Base-by-base conservation (phyloP, 2,888 invertebrate species). In the Orchestes rusci region DNA sequence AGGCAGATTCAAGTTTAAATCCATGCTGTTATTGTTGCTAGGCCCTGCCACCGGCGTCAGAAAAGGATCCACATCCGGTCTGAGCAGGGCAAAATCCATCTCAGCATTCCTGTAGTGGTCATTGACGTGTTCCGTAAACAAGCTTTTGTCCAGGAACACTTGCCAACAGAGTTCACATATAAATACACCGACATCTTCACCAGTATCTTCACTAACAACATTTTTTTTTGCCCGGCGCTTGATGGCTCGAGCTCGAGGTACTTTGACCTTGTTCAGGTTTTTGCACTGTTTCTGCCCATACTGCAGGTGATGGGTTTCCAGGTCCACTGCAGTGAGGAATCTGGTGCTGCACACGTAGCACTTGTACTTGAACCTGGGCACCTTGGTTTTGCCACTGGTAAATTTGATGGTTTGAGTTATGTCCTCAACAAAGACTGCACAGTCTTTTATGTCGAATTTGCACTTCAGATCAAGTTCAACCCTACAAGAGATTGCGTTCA, bases 321-420 rank as follows among this genome's bases (percentile, higher is more conserved):
- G 32, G 39, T 52, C 50, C 3, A 27, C 13, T 4, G 41, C 39
- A 13, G 40, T 43, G 12, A 45, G 38, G 19, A 52, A 52, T 18
- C 39, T 38, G 10, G 43, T 41, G 8, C 39, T 43, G 28, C 52
- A 52, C n/a, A 50, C 37, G 13, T 52, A 50, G 33, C 52, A 52
- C 27, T 52, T 52, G 44, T 52, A 52, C 20, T 53, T 53, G 18
- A 53, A 51, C 23, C 51, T 43, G 3, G 53, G 51, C 7, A 53
- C 20, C 43, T 43, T 53, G 2, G 41, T 40, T 17, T 34, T 42
- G 13, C 40, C 43, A 20, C 50, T 44, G 3, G 36, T 29, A 16
- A 53, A 48, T 33, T 40, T 45, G 13, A 51, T 41, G 2, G 33
- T 23, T 20, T 27, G 16, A 12, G 29, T 35, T 8, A 53, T 20